Conservation (phyloP, 2,888 invertebrate genomes). For the Agapetus fuscipes region DNA sequence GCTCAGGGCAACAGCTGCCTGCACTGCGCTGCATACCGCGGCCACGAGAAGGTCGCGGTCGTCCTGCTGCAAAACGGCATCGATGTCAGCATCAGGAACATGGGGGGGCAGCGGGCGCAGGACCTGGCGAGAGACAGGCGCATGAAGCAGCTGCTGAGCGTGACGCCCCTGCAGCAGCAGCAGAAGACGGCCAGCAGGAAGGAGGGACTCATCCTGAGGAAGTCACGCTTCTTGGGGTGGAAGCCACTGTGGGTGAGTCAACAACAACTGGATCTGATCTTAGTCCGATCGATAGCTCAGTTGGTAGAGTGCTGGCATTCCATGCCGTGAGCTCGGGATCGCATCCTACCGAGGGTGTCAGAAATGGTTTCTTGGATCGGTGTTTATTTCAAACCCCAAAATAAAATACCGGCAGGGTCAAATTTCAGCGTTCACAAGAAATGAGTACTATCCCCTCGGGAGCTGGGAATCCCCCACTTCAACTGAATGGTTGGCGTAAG, state of each 20-base stretch:
- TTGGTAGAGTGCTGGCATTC: too few species aligned
- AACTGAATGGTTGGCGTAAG: too few species aligned
- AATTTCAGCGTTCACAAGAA: too few species aligned
- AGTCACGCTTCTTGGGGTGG: constrained; percentile 55
- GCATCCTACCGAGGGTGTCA: too few species aligned
- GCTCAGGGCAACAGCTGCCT: constrained; percentile 55
- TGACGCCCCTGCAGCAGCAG: constrained; percentile 50
- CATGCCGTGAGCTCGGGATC: too few species aligned
- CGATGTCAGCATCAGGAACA: constrained; percentile 50
- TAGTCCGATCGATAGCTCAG: too few species aligned
- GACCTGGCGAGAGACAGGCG: constrained; percentile 51
- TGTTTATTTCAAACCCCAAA: too few species aligned
- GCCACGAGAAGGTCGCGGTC: constrained; percentile 53
- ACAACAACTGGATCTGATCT: not conserved
- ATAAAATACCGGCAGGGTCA: too few species aligned
- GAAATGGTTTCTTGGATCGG: too few species aligned
- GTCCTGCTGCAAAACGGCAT: constrained; percentile 56
- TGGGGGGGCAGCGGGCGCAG: constrained; percentile 52
- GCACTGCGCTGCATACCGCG: constrained; percentile 56
- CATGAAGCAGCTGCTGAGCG: constrained; percentile 54
- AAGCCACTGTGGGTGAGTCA: constrained; percentile 49
- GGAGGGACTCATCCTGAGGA: constrained; percentile 55
- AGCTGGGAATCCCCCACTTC: too few species aligned
- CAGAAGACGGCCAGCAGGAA: constrained; percentile 49
- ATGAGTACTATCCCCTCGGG: too few species aligned